A percentile compares a stretch with the other conserved stretches of the same genome.
These are phyloP conservation scores for Palloptera scutellata DNA, from an alignment of 2,888 invertebrate species.

Conservation along the genomic window DNA sequence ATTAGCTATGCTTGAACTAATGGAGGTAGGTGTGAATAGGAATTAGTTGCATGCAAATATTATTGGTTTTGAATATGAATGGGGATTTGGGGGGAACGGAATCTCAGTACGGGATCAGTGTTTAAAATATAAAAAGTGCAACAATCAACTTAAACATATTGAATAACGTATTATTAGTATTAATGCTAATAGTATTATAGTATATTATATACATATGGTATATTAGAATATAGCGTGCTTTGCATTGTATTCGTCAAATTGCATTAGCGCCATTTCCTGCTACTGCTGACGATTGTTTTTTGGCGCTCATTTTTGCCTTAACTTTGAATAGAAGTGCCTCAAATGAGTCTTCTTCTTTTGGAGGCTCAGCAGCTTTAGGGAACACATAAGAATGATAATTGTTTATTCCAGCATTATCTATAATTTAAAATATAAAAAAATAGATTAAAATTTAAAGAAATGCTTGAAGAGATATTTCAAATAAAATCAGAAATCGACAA, in stretches of 20 bases:
- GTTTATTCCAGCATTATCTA: slow-evolving; percentile 63
- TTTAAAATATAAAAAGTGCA: background rate
- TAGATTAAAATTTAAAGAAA: background rate
- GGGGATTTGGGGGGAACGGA: too few relatives aligned
- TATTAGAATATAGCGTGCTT: too few relatives aligned
- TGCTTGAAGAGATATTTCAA: background rate
- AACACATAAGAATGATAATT: slow-evolving; percentile 58
- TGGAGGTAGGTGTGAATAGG: too few relatives aligned
- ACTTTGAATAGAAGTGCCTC: slow-evolving; percentile 60
- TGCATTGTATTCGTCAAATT: slow-evolving; percentile 37
- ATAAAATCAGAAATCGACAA: background rate
- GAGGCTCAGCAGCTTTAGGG: slow-evolving; percentile 46
- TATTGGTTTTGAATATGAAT: too few relatives aligned
- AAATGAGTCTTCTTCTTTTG: slow-evolving; percentile 59
- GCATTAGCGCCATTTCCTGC: slow-evolving; percentile 17
- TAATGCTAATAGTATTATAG: too few relatives aligned
- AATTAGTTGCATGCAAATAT: too few relatives aligned
- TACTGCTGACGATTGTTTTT: slow-evolving; percentile 41
- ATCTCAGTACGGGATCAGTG: too few relatives aligned
- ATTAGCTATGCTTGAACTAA: too few relatives aligned
- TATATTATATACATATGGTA: too few relatives aligned
- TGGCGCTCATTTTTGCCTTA: slow-evolving; percentile 58
- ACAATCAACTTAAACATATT: background rate
- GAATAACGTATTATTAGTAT: too few relatives aligned
- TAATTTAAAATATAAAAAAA: slow-evolving; percentile 25